phyloP scores from a whole-genome alignment of 2,888 invertebrate genomes.

The Pedicia rivosa region DNA sequence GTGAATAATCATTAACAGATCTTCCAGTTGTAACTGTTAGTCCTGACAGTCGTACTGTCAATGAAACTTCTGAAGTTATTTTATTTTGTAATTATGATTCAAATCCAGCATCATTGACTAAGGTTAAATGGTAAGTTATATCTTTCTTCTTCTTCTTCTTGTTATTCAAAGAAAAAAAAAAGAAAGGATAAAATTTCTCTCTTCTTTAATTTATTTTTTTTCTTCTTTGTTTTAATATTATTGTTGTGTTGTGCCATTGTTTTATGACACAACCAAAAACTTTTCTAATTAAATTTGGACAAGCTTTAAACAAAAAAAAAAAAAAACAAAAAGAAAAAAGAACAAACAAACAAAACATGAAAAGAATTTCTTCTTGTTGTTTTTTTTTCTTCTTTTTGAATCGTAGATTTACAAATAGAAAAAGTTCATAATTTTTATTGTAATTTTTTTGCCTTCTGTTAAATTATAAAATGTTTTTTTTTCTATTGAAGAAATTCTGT shows the following conservation, averaged over 20 bases:
- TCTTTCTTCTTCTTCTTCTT: too few species aligned
- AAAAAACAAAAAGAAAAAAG: conserved; percentile 6
- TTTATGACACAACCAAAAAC: too few species aligned
- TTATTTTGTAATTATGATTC: conserved; percentile 71
- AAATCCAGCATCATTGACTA: conserved; percentile 63
- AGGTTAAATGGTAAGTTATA: conserved; percentile 55
- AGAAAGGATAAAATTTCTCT: too few species aligned
- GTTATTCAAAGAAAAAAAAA: too few species aligned
- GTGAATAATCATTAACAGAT: conserved; percentile 47
- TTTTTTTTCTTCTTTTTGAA: too few species aligned
- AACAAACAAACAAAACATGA: too few species aligned
- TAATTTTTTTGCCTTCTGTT: background rate
- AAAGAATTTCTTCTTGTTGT: too few species aligned
- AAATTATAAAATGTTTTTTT: background rate
- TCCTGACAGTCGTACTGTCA: conserved; percentile 59
- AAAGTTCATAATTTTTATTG: too few species aligned
- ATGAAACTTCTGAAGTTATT: conserved; percentile 57
- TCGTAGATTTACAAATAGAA: too few species aligned
- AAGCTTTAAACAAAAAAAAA: background rate
- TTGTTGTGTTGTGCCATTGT: too few species aligned
- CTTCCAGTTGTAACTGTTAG: conserved; percentile 66
- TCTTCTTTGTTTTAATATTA: background rate
- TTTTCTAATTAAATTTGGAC: too few species aligned
- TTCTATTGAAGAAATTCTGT: background rate
- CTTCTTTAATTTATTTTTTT: background rate